Evolutionary conservation across 2,113 vertebrate species (phyloP).

Genomic region (Dendropsophus ebraccatus): DNA sequence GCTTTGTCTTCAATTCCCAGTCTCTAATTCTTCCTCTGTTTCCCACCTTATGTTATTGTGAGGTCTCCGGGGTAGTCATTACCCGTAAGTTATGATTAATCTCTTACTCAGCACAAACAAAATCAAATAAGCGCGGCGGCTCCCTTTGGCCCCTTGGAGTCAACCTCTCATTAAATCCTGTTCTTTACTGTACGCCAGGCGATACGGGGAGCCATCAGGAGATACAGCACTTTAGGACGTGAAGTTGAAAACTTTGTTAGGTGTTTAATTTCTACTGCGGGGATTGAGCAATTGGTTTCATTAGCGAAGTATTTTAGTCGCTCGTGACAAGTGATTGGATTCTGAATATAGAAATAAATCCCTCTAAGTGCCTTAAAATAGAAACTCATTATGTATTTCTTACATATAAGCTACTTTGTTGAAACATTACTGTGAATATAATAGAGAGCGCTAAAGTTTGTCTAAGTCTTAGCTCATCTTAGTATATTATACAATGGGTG

Average conservation of each 20-base stretch:
- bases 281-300: conserved; percentile 17
- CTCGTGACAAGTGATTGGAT: neutral
- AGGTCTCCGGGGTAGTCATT: conserved; percentile 59
- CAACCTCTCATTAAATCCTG: conserved; percentile 54
- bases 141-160: conserved; percentile 42
- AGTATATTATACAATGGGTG: too few relatives aligned
- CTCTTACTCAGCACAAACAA: conserved; percentile 60
- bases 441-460: neutral
- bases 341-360: neutral
- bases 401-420: neutral
- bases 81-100: conserved; percentile 58
- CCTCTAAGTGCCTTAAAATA: neutral
- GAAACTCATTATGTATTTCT: neutral
- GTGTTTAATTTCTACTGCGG: conserved; percentile 24
- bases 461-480: neutral
- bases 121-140: conserved; percentile 28
- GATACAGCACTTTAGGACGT: conserved; percentile 4
- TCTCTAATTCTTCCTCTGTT: conserved; percentile 53
- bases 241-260: neutral
- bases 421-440: neutral
- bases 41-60: neutral
- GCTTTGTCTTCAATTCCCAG: neutral
- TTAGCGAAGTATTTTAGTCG: conserved; percentile 41
- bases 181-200: conserved; percentile 12
- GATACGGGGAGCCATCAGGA: conserved; percentile 18